Percentiles rank a stretch among this genome's conserved stretches.
These are phyloP conservation scores for Globicephala melas DNA, from an alignment of 2,113 vertebrate genomes.

Conservation along the genomic window DNA sequence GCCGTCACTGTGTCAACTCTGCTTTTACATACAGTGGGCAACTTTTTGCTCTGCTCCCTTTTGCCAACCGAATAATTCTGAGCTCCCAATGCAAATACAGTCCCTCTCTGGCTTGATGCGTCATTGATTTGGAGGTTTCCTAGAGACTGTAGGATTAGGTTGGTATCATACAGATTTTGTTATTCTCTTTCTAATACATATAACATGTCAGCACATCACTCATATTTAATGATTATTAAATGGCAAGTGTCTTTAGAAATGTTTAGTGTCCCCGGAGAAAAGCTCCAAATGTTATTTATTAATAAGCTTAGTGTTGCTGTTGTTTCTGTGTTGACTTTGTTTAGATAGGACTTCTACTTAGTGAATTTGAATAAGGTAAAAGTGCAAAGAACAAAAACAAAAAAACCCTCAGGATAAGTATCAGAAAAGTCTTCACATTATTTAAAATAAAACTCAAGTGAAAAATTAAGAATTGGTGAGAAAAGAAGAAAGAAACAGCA, in stretches of 20 bases:
- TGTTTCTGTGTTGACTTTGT: conserved; percentile 23
- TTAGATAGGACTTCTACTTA: not conserved
- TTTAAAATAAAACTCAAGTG: conserved; percentile 22
- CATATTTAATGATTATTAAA: not conserved
- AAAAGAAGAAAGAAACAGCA: not conserved
- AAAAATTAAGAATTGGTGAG: not conserved
- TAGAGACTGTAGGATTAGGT: conserved; percentile 5
- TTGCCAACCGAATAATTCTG: not conserved
- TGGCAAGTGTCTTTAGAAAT: not conserved
- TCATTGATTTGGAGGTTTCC: not conserved
- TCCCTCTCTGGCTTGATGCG: not conserved
- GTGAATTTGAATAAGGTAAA: not conserved
- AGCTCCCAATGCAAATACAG: not conserved
- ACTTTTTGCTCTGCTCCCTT: not conserved
- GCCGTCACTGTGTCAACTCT: not conserved
- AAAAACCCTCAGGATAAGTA: not conserved
- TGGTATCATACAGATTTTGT: not conserved
- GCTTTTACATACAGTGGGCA: not conserved
- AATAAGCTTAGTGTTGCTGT: not conserved
- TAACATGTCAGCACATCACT: not conserved
- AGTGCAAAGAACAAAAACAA: not conserved
- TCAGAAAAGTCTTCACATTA: not conserved
- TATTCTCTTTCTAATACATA: not conserved
- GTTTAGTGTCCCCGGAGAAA: not conserved
- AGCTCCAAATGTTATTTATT: not conserved